Evolutionary conservation across 2,113 vertebrate genomes (phyloP).

Genomic region (Plecotus auritus): DNA sequence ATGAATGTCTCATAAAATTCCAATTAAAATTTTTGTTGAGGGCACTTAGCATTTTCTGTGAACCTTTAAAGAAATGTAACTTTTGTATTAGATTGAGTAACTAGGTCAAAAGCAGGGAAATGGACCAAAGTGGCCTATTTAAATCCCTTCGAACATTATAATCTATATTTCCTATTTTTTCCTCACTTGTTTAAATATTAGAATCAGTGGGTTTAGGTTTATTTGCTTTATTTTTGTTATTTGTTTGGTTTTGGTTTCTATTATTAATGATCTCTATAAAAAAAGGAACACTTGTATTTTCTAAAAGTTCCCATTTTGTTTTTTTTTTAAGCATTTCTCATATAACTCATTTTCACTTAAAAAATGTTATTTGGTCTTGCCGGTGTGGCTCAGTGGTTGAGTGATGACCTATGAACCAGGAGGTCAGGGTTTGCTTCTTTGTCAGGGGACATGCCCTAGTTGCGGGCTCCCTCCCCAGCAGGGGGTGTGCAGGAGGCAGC

Average conservation of each 20-base stretch:
- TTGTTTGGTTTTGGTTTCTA: conserved; percentile 5
- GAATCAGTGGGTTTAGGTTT: neutral
- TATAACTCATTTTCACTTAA: conserved; percentile 25
- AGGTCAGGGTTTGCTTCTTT: too few species aligned
- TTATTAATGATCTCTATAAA: neutral
- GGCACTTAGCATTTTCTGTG: neutral
- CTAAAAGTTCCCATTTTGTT: neutral
- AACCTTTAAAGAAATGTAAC: neutral
- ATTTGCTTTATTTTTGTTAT: neutral
- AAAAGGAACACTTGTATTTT: conserved; percentile 5
- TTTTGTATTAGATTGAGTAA: neutral
- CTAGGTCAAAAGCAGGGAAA: neutral
- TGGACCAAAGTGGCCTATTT: neutral
- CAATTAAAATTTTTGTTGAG: conserved; percentile 8
- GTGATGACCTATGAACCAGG: too few species aligned
- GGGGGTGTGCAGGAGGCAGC: too few species aligned
- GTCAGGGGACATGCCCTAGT: too few species aligned
- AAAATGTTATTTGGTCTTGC: neutral
- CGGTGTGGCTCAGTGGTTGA: too few species aligned
- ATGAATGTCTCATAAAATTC: neutral
- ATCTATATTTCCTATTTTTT: neutral
- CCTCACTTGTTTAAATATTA: neutral
- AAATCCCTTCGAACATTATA: neutral
- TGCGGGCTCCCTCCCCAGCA: too few species aligned
- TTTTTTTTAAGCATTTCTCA: neutral